These are phyloP conservation scores for Emydoidea blandingii DNA, from an alignment of 2,797 vertebrate species.

Conservation along the genomic window DNA sequence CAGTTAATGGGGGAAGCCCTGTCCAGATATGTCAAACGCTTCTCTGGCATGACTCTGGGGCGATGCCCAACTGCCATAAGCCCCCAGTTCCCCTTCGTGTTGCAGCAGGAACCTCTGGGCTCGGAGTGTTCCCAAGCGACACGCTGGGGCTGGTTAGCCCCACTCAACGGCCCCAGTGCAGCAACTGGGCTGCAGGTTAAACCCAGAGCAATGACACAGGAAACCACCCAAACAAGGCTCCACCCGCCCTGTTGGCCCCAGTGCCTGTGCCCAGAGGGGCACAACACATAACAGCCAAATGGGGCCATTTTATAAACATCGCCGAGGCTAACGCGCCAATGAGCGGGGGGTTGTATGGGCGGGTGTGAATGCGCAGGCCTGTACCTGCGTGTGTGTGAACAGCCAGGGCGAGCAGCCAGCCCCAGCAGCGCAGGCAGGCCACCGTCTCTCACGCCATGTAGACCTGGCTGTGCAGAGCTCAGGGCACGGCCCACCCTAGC, in stretches of 20 bases:
- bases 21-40: neutral
- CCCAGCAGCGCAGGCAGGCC: no score
- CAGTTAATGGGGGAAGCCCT: neutral
- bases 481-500: no score
- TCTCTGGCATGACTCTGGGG: neutral
- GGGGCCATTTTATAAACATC: neutral
- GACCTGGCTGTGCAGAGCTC: no score
- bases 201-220: neutral
- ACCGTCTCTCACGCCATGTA: no score
- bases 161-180: neutral
- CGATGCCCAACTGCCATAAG: neutral
- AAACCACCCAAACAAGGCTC: neutral
- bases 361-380: neutral
- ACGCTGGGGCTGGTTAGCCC: neutral
- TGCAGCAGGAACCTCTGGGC: neutral
- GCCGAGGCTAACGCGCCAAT: no score
- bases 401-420: no score
- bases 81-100: neutral
- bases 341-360: no score
- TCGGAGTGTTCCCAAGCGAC: neutral
- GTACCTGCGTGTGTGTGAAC: neutral
- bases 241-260: fast-evolving
- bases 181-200: neutral
- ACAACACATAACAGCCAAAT: neutral
- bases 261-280: no score